Base-by-base conservation (phyloP, 2,113 vertebrate genomes). In the Neogobius melanostomus region DNA sequence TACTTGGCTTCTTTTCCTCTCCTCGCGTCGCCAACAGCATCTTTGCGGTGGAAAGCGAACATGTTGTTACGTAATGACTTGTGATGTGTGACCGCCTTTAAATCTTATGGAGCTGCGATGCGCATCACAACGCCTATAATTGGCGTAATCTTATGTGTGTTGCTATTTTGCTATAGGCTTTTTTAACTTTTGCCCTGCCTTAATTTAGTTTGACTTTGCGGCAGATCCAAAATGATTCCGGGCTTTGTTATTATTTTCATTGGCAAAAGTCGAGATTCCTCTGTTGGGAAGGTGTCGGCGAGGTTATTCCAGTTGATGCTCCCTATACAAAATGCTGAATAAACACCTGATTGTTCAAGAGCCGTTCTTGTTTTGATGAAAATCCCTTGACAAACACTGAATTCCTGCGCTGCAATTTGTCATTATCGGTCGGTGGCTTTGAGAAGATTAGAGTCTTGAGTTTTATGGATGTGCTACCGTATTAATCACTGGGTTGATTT, bases 171-270 rank as follows among this genome's bases (percentile, higher is more conserved):
- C 16, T 71, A 52, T 56, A 70, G 74, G 63, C 67, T 51, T 49
- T 21, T 45, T 74, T 63, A 80, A 65, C 70, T 56, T 71, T 53
- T 54, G 10, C 46, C 63, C 4, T 69, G 79, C 84, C 82, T 74
- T 73, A 64, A 81, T 85, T 71, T 63, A 70, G 61, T 87, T 86
- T 83, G 74, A 65, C 57, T 85, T 21, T 81, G 66, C n/a, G 11
- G 73, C n/a, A 11, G 57, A 73, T 82, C 69, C 78, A 74, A 74
- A 82, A 76, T 78, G 68, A 68, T 76, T 82, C 79, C 54, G n/a
- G 6, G 63, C 21, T 1, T 43, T 69, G 66, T 68, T 70, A 79
- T 64, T 81, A 77, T 87, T 86, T 81, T 63, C 28, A 64, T 84
- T 86, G 86, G 79, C 82, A 75, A 45, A 64, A 68, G 50, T 53